Conservation (phyloP, 2,888 invertebrate genomes). For the Branchellion lobata region DNA sequence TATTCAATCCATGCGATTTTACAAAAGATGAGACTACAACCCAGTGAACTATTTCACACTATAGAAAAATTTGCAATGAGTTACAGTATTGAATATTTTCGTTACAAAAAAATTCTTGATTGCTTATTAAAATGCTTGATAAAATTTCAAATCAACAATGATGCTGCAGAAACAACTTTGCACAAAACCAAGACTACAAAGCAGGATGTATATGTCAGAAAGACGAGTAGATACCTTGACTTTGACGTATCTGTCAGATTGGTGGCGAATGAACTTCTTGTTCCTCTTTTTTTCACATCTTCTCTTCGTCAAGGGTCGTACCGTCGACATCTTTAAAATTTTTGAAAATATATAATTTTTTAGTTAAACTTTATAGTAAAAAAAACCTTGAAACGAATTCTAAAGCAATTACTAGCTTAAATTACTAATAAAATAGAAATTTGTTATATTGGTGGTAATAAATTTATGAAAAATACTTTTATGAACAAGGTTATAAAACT, state of each 20-base stretch:
- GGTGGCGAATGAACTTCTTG: constrained; percentile 96
- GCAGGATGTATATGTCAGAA: too few relatives aligned
- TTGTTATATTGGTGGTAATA: neutral
- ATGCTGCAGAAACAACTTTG: too few relatives aligned
- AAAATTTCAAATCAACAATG: too few relatives aligned
- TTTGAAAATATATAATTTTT: constrained; percentile 56
- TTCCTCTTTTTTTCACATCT: constrained; percentile 91
- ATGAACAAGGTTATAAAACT: too few relatives aligned
- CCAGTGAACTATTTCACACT: neutral
- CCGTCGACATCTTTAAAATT: constrained; percentile 52
- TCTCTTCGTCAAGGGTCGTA: constrained; percentile 59
- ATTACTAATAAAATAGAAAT: neutral
- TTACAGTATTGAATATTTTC: too few relatives aligned
- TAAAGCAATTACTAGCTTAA: neutral
- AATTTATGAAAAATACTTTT: neutral
- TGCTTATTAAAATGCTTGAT: too few relatives aligned
- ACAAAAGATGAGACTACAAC: neutral
- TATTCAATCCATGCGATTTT: neutral
- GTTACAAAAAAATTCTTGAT: too few relatives aligned
- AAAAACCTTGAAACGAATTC: neutral
- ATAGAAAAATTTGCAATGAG: too few relatives aligned
- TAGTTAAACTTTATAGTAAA: neutral
- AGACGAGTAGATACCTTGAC: constrained; percentile 77
- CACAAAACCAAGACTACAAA: too few relatives aligned
- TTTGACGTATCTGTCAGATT: constrained; percentile 95